phyloP scores from a whole-genome alignment of 2,797 vertebrate species.

The Silurus lanzhouensis region DNA sequence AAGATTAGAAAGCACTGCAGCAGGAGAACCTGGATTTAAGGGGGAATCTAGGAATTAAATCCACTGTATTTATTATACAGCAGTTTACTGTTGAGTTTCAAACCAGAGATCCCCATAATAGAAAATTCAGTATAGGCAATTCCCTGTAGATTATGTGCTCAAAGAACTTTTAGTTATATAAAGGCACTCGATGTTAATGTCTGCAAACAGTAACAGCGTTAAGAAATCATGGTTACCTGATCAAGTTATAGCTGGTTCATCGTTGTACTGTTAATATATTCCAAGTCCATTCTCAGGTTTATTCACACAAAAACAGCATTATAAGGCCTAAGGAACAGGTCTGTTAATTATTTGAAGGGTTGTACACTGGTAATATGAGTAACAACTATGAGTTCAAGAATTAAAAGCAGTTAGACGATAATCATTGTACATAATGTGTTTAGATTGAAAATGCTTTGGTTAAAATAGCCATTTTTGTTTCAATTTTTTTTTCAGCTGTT shows the following conservation, averaged over 20 bases:
- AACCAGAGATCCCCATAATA: background rate
- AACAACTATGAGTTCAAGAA: background rate
- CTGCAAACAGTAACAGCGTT: background rate
- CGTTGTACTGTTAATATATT: background rate
- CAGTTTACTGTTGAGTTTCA: background rate
- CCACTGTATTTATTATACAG: background rate
- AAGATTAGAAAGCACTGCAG: conserved; percentile 25
- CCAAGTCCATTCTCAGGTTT: background rate
- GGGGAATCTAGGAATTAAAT: background rate
- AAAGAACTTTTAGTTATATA: background rate
- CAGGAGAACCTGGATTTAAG: conserved; percentile 4
- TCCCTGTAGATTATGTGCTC: background rate
- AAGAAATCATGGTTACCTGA: background rate
- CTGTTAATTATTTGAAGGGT: conserved; percentile 6
- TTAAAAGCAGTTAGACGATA: background rate
- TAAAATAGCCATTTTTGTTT: conserved; percentile 24
- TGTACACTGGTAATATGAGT: background rate
- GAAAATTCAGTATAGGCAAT: background rate
- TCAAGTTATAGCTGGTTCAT: background rate
- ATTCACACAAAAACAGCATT: background rate
- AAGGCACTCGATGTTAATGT: background rate
- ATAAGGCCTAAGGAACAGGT: background rate
- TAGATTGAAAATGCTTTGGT: background rate
- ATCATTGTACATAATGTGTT: conserved; percentile 8
- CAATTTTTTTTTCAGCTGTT: conserved; percentile 75